Percentiles rank a stretch among this genome's conserved stretches.
Evolutionary conservation across 2,797 vertebrate species (phyloP).

Genomic region (Peromyscus attwateri): DNA sequence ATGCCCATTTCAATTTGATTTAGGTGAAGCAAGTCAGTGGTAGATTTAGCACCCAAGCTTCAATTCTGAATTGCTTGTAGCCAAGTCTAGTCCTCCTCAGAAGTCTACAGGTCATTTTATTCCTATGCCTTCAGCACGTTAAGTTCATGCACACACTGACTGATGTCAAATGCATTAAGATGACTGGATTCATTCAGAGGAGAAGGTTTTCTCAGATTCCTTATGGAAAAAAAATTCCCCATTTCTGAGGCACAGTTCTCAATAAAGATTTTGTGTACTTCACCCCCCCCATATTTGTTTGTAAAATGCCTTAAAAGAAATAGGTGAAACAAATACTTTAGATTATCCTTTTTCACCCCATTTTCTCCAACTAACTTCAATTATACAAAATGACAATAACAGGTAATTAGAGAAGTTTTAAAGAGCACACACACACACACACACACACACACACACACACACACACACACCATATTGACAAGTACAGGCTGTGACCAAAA

Average conservation of each 20-base stretch:
- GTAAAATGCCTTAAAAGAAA: background rate
- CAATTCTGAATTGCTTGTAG: background rate
- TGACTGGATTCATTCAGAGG: background rate
- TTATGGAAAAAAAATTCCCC: background rate
- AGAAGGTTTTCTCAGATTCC: background rate
- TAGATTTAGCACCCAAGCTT: background rate
- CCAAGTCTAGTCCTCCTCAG: background rate
- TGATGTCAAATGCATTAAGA: background rate
- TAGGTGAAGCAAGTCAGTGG: background rate
- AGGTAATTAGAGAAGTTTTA: background rate
- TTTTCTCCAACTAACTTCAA: background rate
- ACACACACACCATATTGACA: background rate
- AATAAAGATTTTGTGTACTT: background rate
- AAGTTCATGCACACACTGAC: background rate
- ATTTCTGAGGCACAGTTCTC: background rate
- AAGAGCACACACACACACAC: background rate
- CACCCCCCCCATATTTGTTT: background rate
- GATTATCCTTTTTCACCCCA: background rate
- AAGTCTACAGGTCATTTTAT: background rate
- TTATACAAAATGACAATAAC: background rate
- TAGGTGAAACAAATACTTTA: background rate
- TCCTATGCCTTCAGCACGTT: background rate
- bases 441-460: no score
- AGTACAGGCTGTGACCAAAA: background rate
- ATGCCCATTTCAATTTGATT: background rate